Conservation (phyloP, 2,797 vertebrate species). For the Melopsittacus undulatus region DNA sequence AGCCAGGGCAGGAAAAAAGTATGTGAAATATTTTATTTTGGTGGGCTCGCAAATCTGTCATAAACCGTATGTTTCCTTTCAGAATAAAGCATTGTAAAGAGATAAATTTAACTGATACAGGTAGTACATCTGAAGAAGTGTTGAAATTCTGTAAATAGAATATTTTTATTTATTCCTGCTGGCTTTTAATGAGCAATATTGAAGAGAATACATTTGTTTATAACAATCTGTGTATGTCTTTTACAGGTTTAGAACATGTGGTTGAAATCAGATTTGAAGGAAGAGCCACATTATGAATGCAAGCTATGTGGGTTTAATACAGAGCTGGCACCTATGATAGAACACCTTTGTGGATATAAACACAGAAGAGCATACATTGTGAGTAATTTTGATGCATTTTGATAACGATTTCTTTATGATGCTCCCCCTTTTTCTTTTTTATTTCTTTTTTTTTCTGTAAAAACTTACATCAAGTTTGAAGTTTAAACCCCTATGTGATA, state of each 20-base stretch:
- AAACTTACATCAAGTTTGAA: neutral
- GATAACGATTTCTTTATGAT: neutral
- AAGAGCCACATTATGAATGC: slow-evolving; percentile 50
- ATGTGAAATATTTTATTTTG: neutral
- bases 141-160: neutral
- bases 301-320: slow-evolving; percentile 47
- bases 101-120: neutral
- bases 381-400: slow-evolving; percentile 18
- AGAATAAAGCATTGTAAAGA: neutral
- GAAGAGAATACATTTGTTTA: neutral
- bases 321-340: slow-evolving; percentile 62
- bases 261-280: slow-evolving; percentile 60
- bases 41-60: neutral
- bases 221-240: neutral
- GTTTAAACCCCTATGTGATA: neutral
- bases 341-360: slow-evolving; percentile 64
- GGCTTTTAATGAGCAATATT: neutral
- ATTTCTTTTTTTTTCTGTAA: neutral
- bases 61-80: neutral
- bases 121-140: neutral
- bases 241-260: slow-evolving; percentile 64
- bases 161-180: neutral
- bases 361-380: slow-evolving; percentile 64
- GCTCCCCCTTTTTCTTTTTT: neutral
- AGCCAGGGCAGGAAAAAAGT: neutral